Base-by-base conservation (phyloP, 2,888 invertebrate genomes). In the Ischnus inquisitorius region DNA sequence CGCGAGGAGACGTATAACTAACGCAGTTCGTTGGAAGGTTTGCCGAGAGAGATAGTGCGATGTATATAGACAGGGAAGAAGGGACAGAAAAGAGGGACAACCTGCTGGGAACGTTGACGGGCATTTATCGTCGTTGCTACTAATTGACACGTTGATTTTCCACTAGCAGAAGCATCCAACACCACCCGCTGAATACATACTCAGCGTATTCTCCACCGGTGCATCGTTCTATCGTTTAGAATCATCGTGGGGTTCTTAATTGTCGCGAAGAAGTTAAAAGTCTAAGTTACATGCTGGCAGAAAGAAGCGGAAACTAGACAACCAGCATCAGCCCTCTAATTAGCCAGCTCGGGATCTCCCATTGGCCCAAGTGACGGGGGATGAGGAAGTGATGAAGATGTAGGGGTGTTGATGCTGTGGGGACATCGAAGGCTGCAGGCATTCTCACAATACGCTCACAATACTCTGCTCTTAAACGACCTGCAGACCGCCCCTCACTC, bases 91-190 rank as follows among this genome's bases (percentile, higher is more conserved):
- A 22, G 48, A 34, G 25, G 69, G 64, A 46, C 16, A 48, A 39
- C 67, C 25, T 51, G 51, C 60, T 43, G 74, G 48, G 71, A 62
- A 60, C 68, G 89, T 91, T 91, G 91, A 91, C 91, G 89, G 89
- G 89, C 90, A 88, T 92, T 90, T 90, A 92, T 92, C 90, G 88
- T 90, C 87, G 85, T 85, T 85, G 72, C 83, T 82, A 67, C 88
- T 91, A 93, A 92, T 93, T 91, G 91, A 91, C 91, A 91, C 92
- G 89, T 91, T 91, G 90, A 91, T 91, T 90, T 89, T 85, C 87
- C 87, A 87, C 86, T 81, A 83, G 77, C 48, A 68, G 67, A 71
- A n/a, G 43, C 14, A 8, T 54, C 43, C 57, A 72, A 25, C 51
- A 67, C 12, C 46, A 64, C 34, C 46, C 39, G 14, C 22, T 28